Conservation (phyloP, 2,113 vertebrate species). For the Corydoras maculifer region DNA sequence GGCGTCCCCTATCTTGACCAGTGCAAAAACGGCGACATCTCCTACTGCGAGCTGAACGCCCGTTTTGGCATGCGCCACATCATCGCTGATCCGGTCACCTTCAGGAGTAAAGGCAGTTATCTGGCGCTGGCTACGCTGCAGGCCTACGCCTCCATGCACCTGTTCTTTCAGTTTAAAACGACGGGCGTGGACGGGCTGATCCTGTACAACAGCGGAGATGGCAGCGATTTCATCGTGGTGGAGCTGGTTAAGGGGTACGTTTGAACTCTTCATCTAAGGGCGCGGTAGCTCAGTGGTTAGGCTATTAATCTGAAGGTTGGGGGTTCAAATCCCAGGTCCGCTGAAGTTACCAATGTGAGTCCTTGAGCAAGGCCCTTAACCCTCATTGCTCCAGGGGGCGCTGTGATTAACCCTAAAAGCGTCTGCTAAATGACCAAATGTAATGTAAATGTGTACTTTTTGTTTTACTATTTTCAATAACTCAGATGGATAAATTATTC, state of each 20-base stretch:
- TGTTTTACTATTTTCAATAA: not conserved
- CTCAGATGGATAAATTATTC: not conserved
- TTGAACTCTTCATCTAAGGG: not conserved
- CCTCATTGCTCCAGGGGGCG: too few relatives aligned
- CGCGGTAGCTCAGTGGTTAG: too few relatives aligned
- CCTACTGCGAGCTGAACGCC: conserved; percentile 88
- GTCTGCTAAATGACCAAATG: too few relatives aligned
- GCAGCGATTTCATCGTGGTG: conserved; percentile 89
- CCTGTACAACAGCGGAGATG: conserved; percentile 90
- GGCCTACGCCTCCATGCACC: conserved; percentile 89
- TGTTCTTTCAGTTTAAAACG: conserved; percentile 96
- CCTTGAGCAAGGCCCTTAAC: too few relatives aligned
- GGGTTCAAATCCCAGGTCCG: too few relatives aligned
- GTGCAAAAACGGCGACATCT: conserved; percentile 90
- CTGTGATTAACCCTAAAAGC: too few relatives aligned
- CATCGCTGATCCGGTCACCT: conserved; percentile 86
- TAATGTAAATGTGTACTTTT: not conserved
- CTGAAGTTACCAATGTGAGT: too few relatives aligned
- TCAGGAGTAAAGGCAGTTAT: conserved; percentile 80
- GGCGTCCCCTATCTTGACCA: conserved; percentile 87
- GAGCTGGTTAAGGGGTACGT: conserved; percentile 93
- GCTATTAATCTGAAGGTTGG: too few relatives aligned
- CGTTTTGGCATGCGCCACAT: conserved; percentile 86
- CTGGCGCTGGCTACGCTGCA: conserved; percentile 83
- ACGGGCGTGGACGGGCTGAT: conserved; percentile 84